Percentiles rank a stretch among this genome's conserved stretches.
These are phyloP conservation scores for Miltochrista miniata DNA, from an alignment of 2,888 invertebrate species.

Conservation along the genomic window DNA sequence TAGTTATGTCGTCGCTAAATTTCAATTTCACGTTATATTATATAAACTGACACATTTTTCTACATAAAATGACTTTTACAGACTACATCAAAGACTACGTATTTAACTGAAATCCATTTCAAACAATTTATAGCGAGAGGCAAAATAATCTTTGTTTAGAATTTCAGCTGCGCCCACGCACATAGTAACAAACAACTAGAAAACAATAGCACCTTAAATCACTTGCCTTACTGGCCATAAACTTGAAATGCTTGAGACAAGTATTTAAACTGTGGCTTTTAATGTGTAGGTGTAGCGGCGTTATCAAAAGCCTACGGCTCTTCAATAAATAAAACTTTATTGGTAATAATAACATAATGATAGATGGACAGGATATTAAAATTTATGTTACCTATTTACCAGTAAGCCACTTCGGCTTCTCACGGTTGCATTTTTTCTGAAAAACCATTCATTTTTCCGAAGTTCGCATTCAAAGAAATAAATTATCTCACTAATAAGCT, in stretches of 20 bases:
- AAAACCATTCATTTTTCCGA: too few species aligned
- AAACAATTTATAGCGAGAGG: too few species aligned
- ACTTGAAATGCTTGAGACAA: slow-evolving; percentile 20
- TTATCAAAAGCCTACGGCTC: slow-evolving; percentile 19
- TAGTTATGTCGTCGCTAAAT: too few species aligned
- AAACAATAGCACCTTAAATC: slow-evolving; percentile 48
- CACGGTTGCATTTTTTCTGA: too few species aligned
- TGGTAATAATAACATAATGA: slow-evolving; percentile 28
- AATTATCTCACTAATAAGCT: too few species aligned
- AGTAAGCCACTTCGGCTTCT: too few species aligned
- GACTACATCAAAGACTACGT: too few species aligned
- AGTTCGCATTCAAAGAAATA: too few species aligned
- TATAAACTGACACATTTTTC: too few species aligned
- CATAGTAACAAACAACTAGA: slow-evolving; percentile 25
- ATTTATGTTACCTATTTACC: slow-evolving; percentile 18
- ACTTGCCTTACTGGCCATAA: slow-evolving; percentile 37
- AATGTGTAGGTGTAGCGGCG: slow-evolving; percentile 26
- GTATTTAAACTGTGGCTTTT: slow-evolving; percentile 25
- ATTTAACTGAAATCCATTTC: too few species aligned
- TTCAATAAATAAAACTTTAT: slow-evolving; percentile 29
- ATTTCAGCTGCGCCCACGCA: slow-evolving; percentile 17
- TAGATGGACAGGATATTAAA: slow-evolving; percentile 15
- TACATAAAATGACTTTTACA: too few species aligned
- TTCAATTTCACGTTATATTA: too few species aligned
- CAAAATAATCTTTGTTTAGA: slow-evolving; percentile 36